Conservation (phyloP, 2,888 invertebrate species). For the Orgyia antiqua region DNA sequence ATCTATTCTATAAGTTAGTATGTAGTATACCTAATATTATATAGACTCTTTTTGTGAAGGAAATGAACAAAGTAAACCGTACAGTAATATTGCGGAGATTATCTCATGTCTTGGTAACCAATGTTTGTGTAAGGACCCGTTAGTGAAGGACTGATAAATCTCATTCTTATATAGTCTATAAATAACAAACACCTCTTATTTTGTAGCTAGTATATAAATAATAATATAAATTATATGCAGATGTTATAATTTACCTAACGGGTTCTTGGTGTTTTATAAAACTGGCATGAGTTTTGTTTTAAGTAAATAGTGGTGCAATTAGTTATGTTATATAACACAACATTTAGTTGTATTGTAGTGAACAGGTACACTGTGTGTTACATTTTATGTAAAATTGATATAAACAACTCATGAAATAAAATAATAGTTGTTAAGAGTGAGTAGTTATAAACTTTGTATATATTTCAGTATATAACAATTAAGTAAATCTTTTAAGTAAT, state of each 20-base stretch:
- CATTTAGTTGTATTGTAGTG: slow-evolving; percentile 47
- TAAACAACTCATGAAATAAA: slow-evolving; percentile 73
- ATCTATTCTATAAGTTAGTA: slow-evolving; percentile 56
- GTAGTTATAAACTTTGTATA: slow-evolving; percentile 71
- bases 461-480: slow-evolving; percentile 72
- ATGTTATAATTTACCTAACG: slow-evolving; percentile 19
- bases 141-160: slow-evolving; percentile 20
- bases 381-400: slow-evolving; percentile 68
- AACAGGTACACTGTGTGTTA: slow-evolving; percentile 59
- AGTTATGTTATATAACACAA: slow-evolving; percentile 40
- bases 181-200: slow-evolving; percentile 17
- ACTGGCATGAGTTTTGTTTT: slow-evolving; percentile 19
- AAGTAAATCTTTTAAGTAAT: slow-evolving; percentile 76
- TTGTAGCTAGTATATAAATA: slow-evolving; percentile 17
- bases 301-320: slow-evolving; percentile 53
- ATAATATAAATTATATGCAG: slow-evolving; percentile 13
- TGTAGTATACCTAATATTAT: slow-evolving; percentile 42
- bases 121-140: slow-evolving; percentile 15
- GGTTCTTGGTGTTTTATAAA: slow-evolving; percentile 17
- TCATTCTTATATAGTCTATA: slow-evolving; percentile 19
- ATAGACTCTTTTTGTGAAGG: slow-evolving; percentile 33
- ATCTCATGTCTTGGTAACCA: slow-evolving; percentile 18
- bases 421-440: slow-evolving; percentile 68
- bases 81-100: slow-evolving; percentile 18
- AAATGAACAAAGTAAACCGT: slow-evolving; percentile 44